phyloP scores from a whole-genome alignment of 2,888 invertebrate genomes.

The Icerya purchasi region DNA sequence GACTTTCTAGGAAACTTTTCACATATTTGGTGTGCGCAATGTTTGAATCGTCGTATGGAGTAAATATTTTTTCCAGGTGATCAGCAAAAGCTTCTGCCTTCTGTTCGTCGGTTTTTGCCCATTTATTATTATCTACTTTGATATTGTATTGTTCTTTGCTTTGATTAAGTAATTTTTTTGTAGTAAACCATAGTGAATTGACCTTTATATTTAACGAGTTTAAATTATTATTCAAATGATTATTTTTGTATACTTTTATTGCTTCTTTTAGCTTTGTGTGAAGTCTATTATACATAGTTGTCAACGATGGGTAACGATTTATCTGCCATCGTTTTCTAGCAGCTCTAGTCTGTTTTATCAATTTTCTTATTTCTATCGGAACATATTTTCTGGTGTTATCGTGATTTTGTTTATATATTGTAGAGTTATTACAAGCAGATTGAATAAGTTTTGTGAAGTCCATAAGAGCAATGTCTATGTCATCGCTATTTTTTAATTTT shows the following conservation, averaged over 20 bases:
- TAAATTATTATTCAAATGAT: neutral
- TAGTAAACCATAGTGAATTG: neutral
- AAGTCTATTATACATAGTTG: neutral
- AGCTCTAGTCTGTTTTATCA: neutral
- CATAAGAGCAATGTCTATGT: too few relatives aligned
- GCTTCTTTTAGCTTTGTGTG: neutral
- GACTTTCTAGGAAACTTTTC: neutral
- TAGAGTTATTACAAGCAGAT: neutral
- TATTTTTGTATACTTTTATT: neutral
- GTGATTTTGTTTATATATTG: neutral
- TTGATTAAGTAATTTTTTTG: neutral
- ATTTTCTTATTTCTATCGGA: neutral
- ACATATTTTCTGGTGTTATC: neutral
- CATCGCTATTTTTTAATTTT: too few relatives aligned
- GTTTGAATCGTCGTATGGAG: neutral
- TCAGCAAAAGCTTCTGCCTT: neutral
- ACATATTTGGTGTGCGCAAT: neutral
- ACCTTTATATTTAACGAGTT: neutral
- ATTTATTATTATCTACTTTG: neutral
- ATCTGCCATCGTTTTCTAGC: neutral
- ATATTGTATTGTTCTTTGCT: neutral
- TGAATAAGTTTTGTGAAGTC: neutral
- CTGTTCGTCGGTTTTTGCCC: neutral
- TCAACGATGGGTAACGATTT: neutral
- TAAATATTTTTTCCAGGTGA: neutral